These are phyloP conservation scores for Drosophila buzzatii DNA, from an alignment of 2,888 invertebrate genomes.

Conservation along the genomic window DNA sequence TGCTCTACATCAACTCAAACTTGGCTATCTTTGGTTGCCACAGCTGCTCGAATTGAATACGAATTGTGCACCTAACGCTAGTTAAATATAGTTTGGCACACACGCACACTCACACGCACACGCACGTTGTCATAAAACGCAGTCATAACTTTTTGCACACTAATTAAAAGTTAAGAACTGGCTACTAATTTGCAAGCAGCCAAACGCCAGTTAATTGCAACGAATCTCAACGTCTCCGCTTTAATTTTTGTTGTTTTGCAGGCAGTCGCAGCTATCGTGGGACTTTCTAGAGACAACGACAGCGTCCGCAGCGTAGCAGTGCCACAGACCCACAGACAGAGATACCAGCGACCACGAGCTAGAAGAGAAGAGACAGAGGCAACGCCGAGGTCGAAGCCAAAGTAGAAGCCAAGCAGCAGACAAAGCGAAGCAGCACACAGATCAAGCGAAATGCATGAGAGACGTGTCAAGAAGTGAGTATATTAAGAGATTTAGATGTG, in stretches of 20 bases:
- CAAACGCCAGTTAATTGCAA: slow-evolving; percentile 62
- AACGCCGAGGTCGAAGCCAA: neutral
- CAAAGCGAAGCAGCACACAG: neutral
- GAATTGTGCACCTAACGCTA: slow-evolving; percentile 21
- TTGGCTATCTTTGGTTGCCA: slow-evolving; percentile 1
- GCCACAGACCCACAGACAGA: neutral
- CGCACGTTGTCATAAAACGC: slow-evolving; percentile 20
- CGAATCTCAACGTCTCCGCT: slow-evolving; percentile 37
- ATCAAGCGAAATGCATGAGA: slow-evolving; percentile 77
- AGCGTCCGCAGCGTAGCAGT: slow-evolving; percentile 12
- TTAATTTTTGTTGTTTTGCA: slow-evolving; percentile 32
- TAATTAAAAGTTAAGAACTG: slow-evolving; percentile 75
- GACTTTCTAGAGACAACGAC: slow-evolving; percentile 54
- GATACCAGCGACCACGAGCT: neutral
- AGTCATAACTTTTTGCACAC: slow-evolving; percentile 60
- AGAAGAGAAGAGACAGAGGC: neutral
- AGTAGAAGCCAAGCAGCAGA: neutral
- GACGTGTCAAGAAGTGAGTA: slow-evolving; percentile 84
- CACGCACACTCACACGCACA: neutral
- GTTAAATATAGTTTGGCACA: slow-evolving; percentile 21
- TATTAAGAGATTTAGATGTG: neutral
- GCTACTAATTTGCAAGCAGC: slow-evolving; percentile 43
- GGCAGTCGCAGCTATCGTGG: slow-evolving; percentile 52
- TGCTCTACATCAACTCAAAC: slow-evolving; percentile 2
- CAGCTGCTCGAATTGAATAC: slow-evolving; percentile 3